Percentiles rank a stretch among this genome's conserved stretches.
These are phyloP conservation scores for Pardosa pseudoannulata DNA, from an alignment of 2,888 invertebrate species.

Conservation along the genomic window DNA sequence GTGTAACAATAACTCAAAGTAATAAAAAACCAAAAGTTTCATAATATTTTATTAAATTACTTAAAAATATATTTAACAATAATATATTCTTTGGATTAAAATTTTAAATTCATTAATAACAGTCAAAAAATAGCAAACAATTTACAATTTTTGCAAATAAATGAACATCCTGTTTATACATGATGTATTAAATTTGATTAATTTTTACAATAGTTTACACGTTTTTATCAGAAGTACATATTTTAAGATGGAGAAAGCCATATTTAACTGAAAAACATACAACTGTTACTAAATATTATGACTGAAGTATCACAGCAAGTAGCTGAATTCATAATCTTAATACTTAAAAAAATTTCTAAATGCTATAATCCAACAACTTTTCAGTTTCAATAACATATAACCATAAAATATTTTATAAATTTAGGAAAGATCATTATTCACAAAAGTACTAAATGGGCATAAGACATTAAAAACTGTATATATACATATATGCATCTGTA, in stretches of 20 bases:
- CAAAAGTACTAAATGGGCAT: too few species aligned
- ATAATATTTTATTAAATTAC: slow-evolving; percentile 5
- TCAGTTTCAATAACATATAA: too few species aligned
- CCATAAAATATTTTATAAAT: too few species aligned
- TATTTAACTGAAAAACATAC: not conserved
- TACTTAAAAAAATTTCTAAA: too few species aligned
- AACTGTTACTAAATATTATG: not conserved
- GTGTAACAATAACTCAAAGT: too few species aligned
- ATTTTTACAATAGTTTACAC: not conserved
- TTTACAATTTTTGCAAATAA: not conserved
- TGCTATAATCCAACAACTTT: too few species aligned
- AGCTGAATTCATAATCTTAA: not conserved
- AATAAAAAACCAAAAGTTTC: not conserved
- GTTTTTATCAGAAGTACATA: not conserved
- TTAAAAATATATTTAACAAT: slow-evolving; percentile 8
- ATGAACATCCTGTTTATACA: not conserved
- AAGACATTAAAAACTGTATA: too few species aligned
- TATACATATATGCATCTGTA: too few species aligned
- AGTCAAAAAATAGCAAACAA: not conserved
- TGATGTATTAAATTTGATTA: not conserved
- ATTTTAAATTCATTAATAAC: not conserved
- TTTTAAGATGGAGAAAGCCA: not conserved
- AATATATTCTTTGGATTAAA: slow-evolving; percentile 4
- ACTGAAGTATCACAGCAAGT: not conserved
- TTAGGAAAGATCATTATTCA: too few species aligned